These are phyloP conservation scores for Uropetala carovei DNA, from an alignment of 2,888 invertebrate species.

Conservation along the genomic window DNA sequence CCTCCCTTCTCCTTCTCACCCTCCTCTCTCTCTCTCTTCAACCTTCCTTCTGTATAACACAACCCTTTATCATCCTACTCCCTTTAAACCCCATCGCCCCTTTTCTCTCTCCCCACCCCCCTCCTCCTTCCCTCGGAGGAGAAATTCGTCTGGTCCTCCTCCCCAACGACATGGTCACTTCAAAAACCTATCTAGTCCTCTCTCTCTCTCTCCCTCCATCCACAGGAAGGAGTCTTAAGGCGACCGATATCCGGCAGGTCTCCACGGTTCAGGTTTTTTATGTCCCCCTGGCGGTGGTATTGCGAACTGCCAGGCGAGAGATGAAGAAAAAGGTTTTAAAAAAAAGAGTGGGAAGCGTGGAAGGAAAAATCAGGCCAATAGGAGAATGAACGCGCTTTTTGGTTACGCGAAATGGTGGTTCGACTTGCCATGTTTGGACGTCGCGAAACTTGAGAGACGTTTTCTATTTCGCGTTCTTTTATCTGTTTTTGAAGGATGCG, in stretches of 20 bases:
- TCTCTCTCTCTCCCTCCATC: slow-evolving; percentile 10
- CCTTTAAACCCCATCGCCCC: background rate
- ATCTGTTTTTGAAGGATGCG: too few species aligned
- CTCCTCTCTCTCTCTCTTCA: background rate
- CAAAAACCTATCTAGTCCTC: slow-evolving; percentile 20
- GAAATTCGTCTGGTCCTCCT: slow-evolving; percentile 38
- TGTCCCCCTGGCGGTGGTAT: slow-evolving; percentile 15
- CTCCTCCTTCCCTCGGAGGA: background rate
- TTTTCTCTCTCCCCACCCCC: background rate
- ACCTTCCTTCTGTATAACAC: slow-evolving; percentile 24
- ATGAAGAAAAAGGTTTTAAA: background rate
- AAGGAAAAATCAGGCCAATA: background rate
- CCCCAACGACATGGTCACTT: background rate
- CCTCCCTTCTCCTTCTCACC: background rate
- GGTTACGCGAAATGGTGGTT: too few species aligned
- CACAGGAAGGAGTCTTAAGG: background rate
- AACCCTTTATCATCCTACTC: slow-evolving; percentile 31
- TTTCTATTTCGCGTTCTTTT: too few species aligned
- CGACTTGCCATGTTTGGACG: too few species aligned
- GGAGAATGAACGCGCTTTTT: background rate
- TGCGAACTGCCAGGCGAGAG: background rate
- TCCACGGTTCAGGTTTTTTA: slow-evolving; percentile 36
- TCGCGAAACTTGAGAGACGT: too few species aligned
- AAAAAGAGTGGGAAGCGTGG: background rate
- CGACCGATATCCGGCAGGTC: background rate